These are phyloP conservation scores for Macropodus opercularis DNA, from an alignment of 2,797 vertebrate genomes.

Conservation along the genomic window DNA sequence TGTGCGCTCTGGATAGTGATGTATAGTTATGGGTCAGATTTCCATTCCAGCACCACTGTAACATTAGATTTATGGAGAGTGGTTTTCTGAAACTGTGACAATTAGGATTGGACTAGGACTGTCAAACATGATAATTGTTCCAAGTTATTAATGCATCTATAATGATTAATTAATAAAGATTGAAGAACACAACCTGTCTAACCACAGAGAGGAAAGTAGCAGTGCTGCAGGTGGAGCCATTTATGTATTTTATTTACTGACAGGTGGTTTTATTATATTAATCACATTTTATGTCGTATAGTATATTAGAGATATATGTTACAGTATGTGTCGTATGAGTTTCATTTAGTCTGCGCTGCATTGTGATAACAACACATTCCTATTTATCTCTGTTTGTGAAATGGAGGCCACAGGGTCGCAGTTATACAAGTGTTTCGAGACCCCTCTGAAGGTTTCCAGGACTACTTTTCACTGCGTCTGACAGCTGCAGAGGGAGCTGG, in stretches of 20 bases:
- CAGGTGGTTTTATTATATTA: no score
- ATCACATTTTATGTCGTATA: no score
- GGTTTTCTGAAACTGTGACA: no score
- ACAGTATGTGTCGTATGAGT: conserved; percentile 8
- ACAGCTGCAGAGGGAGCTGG: conserved; percentile 74
- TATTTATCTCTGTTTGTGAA: conserved; percentile 57
- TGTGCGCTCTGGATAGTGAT: neutral
- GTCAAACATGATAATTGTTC: no score
- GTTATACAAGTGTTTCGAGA: conserved; percentile 52
- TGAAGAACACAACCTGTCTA: no score
- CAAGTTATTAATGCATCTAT: no score
- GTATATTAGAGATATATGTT: no score
- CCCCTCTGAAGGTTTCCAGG: conserved; percentile 53
- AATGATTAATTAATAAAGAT: no score
- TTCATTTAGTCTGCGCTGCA: conserved; percentile 49
- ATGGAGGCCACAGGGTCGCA: conserved; percentile 38
- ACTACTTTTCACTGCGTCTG: conserved; percentile 62
- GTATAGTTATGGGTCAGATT: neutral
- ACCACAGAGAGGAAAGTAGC: no score
- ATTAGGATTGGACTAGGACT: no score
- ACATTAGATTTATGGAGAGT: neutral
- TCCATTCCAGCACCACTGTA: neutral
- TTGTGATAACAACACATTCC: conserved; percentile 41
- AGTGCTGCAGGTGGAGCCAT: no score
- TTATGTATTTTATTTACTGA: no score